Evolutionary conservation across 2,113 vertebrate genomes (phyloP), one percentile per base, ranked within the genome.

Genomic region (Thinocorus orbignyianus): DNA sequence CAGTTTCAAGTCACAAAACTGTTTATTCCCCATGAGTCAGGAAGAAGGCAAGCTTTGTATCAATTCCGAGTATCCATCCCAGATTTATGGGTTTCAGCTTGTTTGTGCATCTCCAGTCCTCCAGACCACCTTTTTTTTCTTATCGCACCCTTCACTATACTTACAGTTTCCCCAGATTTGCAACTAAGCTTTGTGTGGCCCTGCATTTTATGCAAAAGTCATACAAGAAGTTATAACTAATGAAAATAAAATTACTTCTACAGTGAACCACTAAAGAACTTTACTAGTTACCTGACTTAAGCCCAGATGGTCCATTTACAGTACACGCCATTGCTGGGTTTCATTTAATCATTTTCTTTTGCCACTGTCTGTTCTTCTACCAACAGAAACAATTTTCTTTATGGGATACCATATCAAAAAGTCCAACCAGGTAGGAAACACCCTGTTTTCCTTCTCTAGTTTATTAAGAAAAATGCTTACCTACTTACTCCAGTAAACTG

Each of bases 261-360:
- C 6, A 18, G 6, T 0, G 6, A 69, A 69, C 5, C 3, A 54
- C 72, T 64, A 15, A 64, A 58, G 15, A 81, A 68, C 4, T 68
- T 66, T 35, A n/a, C 20, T 64, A 30, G 11, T 30, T 9, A 26
- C 7, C 5, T 74, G 37, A 4, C 19, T 93, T 33, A 73, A 42
- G 25, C 5, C 19, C 35, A 57, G 6, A 1, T 41, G 25, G 46
- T 46, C 14, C 31, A 57, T 52, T 74, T 74, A 41, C 12, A 61
- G 7, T 11, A 70, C 18, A 58, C 39, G 12, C 0, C 8, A 52
- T 31, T 57, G 46, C 15, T 0, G 0, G 41, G 10, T 42, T 78
- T 57, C 3, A 23, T 73, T 58, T 69, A 0, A 9, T 35, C 1
- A 23, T 54, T 82, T 72, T n/a, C 18, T 60, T 16, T 64, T 64